A percentile compares a stretch with the other conserved stretches of the same genome.
Evolutionary conservation across 2,888 invertebrate species (phyloP).

Genomic region (Dryomyza anilis): DNA sequence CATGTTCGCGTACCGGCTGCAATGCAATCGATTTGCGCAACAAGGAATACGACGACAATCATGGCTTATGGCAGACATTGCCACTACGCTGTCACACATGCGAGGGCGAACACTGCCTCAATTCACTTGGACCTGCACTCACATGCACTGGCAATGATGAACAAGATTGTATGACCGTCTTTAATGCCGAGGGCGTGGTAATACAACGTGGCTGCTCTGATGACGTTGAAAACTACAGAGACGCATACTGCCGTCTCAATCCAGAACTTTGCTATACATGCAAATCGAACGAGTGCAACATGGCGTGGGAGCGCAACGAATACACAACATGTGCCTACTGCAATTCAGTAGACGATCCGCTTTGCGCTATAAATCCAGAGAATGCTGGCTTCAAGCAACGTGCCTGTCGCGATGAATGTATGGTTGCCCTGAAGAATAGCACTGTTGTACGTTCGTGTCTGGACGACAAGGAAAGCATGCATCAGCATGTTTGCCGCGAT

Average conservation of each 20-base stretch:
- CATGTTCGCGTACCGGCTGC: slow-evolving; percentile 47
- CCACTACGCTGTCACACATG: slow-evolving; percentile 52
- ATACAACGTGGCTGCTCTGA: slow-evolving; percentile 50
- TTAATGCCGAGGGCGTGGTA: slow-evolving; percentile 44
- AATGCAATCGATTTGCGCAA: slow-evolving; percentile 51
- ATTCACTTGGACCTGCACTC: slow-evolving; percentile 46
- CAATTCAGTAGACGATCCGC: slow-evolving; percentile 40
- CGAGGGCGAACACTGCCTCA: slow-evolving; percentile 45
- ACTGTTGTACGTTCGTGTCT: slow-evolving; percentile 51
- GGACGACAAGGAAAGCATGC: slow-evolving; percentile 50
- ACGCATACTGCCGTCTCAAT: slow-evolving; percentile 48
- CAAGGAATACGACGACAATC: slow-evolving; percentile 44
- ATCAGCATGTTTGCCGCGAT: slow-evolving; percentile 40
- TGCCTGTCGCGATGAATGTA: slow-evolving; percentile 49
- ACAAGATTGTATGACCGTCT: slow-evolving; percentile 56
- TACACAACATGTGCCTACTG: slow-evolving; percentile 49
- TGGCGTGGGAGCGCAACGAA: slow-evolving; percentile 44
- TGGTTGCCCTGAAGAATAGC: slow-evolving; percentile 45
- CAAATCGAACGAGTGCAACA: slow-evolving; percentile 57
- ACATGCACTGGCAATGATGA: slow-evolving; percentile 40
- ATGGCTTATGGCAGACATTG: slow-evolving; percentile 52
- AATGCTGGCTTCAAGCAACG: slow-evolving; percentile 36
- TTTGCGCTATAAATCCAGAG: slow-evolving; percentile 42
- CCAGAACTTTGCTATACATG: slow-evolving; percentile 47
- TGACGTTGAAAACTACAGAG: slow-evolving; percentile 52